Conservation (phyloP, 2,113 vertebrate genomes). For the Amazona vittata region DNA sequence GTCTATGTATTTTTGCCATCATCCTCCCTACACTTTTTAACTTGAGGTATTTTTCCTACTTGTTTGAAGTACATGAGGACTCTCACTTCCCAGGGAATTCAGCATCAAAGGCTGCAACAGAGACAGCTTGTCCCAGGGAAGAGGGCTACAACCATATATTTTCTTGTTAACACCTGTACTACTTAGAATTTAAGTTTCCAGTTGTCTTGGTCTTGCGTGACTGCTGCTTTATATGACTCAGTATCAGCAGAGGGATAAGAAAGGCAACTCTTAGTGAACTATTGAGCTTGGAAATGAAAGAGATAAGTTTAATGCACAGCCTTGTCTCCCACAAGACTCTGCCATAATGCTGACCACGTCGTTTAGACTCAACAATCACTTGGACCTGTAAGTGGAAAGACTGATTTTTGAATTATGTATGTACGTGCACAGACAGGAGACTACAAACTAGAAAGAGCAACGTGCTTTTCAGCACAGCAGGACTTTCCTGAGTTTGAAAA, state of each 20-base stretch:
- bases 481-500: neutral
- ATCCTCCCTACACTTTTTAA: neutral
- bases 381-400: neutral
- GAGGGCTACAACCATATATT: neutral
- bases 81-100: neutral
- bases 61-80: neutral
- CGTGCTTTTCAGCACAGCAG: neutral
- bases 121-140: neutral
- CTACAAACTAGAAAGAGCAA: neutral
- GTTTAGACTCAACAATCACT: neutral
- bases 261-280: neutral
- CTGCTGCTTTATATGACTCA: neutral
- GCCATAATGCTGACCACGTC: neutral
- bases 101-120: neutral
- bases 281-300: neutral
- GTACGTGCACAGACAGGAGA: fast-evolving
- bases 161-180: neutral
- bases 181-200: neutral
- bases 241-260: neutral
- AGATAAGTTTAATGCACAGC: neutral
- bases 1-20: neutral
- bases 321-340: neutral
- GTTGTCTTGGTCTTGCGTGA: neutral
- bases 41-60: neutral
- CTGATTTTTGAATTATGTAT: neutral